phyloP scores from a whole-genome alignment of 2,888 invertebrate genomes.

The Tachystola acroxantha region DNA sequence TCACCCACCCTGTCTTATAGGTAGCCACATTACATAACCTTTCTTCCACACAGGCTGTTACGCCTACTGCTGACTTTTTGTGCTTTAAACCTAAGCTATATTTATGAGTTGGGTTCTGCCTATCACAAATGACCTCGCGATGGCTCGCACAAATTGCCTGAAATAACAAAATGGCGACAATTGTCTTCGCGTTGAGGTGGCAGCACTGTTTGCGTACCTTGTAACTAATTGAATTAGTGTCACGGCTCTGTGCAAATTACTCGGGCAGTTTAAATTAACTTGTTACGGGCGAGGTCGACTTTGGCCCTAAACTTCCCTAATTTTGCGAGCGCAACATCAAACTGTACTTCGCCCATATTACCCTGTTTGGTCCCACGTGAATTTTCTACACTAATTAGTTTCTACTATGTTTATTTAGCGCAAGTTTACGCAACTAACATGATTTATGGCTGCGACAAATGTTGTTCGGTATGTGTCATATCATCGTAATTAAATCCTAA shows the following conservation, averaged over 20 bases:
- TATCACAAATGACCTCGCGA: too few species aligned
- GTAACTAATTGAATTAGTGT: constrained; percentile 71
- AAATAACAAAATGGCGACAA: constrained; percentile 18
- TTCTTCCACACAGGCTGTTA: too few species aligned
- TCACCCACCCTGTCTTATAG: too few species aligned
- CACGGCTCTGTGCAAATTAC: constrained; percentile 68
- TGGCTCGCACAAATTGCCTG: too few species aligned
- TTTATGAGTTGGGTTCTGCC: too few species aligned
- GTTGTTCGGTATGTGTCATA: constrained; percentile 8
- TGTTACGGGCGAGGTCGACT: constrained; percentile 58
- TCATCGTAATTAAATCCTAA: not conserved
- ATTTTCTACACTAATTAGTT: constrained; percentile 75
- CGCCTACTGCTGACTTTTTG: too few species aligned
- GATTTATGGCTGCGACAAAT: constrained; percentile 57
- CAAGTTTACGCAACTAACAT: constrained; percentile 61
- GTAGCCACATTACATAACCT: too few species aligned
- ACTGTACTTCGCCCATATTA: constrained; percentile 69
- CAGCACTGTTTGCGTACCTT: constrained; percentile 61
- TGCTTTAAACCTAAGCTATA: too few species aligned
- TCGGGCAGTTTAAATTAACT: constrained; percentile 75
- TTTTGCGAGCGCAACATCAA: constrained; percentile 75
- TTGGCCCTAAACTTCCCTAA: constrained; percentile 73
- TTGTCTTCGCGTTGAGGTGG: constrained; percentile 18
- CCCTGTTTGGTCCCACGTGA: constrained; percentile 72
- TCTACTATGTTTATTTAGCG: constrained; percentile 70